Evolutionary conservation across 2,888 invertebrate genomes (phyloP).

Genomic region (Pseudoips prasinana): DNA sequence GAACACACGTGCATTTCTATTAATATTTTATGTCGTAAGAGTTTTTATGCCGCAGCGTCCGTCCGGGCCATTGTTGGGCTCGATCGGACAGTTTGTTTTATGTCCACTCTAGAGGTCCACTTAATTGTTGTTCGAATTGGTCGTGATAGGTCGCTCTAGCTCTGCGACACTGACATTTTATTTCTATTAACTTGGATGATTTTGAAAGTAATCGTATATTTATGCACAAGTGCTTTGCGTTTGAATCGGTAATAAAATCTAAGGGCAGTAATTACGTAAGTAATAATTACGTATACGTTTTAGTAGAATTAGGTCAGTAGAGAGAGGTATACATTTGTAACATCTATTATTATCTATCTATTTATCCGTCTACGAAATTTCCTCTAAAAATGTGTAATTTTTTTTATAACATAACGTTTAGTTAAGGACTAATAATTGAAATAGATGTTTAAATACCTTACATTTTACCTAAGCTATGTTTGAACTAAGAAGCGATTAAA

Average conservation of each 20-base stretch:
- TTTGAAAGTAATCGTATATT: slow-evolving; percentile 36
- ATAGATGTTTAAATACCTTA: too few species aligned
- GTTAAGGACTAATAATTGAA: too few species aligned
- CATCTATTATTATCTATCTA: too few species aligned
- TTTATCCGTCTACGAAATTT: too few species aligned
- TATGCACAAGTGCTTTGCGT: slow-evolving; percentile 22
- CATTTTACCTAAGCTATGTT: too few species aligned
- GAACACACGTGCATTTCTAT: slow-evolving; percentile 82
- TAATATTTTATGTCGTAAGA: slow-evolving; percentile 79
- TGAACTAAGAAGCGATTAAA: too few species aligned
- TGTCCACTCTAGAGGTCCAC: slow-evolving; percentile 51
- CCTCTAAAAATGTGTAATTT: too few species aligned
- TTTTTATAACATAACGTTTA: too few species aligned
- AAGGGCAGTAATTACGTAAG: slow-evolving; percentile 17
- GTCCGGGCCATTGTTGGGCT: slow-evolving; percentile 59
- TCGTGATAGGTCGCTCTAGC: slow-evolving; percentile 45
- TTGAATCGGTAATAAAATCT: slow-evolving; percentile 12
- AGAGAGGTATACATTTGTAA: too few species aligned
- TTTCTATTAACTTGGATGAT: slow-evolving; percentile 36
- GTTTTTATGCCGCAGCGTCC: slow-evolving; percentile 65
- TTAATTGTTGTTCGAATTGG: slow-evolving; percentile 61
- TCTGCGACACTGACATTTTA: slow-evolving; percentile 31
- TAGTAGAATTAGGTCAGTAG: too few species aligned
- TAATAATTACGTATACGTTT: too few species aligned
- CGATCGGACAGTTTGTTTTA: slow-evolving; percentile 66